phyloP scores from a whole-genome alignment of 2,113 vertebrate genomes.

The Zootoca vivipara region DNA sequence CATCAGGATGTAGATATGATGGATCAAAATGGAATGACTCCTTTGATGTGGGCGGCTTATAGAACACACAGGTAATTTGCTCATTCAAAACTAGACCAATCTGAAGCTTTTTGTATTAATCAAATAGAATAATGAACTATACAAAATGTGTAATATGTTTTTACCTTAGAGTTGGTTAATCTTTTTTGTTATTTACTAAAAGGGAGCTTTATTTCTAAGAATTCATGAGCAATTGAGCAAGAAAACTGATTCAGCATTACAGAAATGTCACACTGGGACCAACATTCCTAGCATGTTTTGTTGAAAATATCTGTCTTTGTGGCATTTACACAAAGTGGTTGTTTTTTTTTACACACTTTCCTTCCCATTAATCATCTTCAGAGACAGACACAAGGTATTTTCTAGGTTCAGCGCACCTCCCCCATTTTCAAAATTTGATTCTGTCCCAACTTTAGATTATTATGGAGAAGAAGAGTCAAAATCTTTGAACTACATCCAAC shows the following conservation, averaged over 20 bases:
- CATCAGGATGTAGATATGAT: conserved; percentile 99
- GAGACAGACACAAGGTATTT: neutral
- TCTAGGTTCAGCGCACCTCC: neutral
- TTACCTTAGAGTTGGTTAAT: neutral
- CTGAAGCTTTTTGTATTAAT: conserved; percentile 10
- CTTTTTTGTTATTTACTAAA: neutral
- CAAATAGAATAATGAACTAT: neutral
- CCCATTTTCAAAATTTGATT: neutral
- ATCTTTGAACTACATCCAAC: neutral
- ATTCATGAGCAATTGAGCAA: neutral
- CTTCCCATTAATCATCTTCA: neutral
- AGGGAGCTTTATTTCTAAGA: neutral
- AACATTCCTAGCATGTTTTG: accelerated
- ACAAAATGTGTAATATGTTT: neutral
- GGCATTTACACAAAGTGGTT: neutral
- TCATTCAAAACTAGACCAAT: conserved; percentile 14
- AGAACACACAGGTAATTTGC: conserved; percentile 92
- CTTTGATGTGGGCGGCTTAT: conserved; percentile 99
- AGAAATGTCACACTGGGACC: neutral
- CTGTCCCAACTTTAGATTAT: neutral
- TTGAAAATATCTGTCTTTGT: neutral
- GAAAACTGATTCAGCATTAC: neutral
- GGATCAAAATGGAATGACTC: conserved; percentile 99
- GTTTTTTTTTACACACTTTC: neutral
- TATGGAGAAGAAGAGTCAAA: neutral